These are phyloP conservation scores for Calephelis nemesis DNA, from an alignment of 1,140 invertebrate genomes.

Conservation along the genomic window DNA sequence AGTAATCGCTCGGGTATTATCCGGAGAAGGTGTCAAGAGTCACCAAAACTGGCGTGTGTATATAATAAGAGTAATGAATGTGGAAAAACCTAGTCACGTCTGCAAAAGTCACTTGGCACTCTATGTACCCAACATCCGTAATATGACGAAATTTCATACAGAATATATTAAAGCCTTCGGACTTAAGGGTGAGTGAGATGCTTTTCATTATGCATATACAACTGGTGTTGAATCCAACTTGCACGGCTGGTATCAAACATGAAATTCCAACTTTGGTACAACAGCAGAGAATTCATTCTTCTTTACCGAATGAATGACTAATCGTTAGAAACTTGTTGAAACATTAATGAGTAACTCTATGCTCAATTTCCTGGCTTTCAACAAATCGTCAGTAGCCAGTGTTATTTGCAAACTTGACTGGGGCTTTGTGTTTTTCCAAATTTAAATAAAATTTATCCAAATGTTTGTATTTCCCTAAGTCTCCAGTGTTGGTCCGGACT, in stretches of 20 bases:
- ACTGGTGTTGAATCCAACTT: constrained; percentile 5
- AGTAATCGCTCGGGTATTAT: too few species aligned
- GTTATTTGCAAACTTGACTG: neutral
- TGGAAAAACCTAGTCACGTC: too few species aligned
- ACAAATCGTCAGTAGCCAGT: constrained; percentile 38
- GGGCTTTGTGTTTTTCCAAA: neutral
- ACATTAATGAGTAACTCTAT: constrained; percentile 67
- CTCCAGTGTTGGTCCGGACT: too few species aligned
- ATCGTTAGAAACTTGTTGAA: constrained; percentile 64
- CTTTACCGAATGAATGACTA: constrained; percentile 20
- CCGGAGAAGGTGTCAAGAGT: too few species aligned
- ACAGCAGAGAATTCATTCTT: neutral
- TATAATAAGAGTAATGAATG: too few species aligned
- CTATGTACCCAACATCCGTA: too few species aligned
- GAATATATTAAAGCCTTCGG: constrained; percentile 62
- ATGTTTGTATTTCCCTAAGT: too few species aligned
- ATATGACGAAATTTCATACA: constrained; percentile 20
- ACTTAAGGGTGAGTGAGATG: constrained; percentile 56
- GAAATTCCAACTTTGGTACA: constrained; percentile 17
- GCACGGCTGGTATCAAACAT: neutral
- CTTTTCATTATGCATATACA: constrained; percentile 46
- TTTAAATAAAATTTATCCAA: too few species aligned
- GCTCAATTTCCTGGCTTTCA: constrained; percentile 71
- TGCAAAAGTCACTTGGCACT: too few species aligned
- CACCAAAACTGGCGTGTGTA: too few species aligned